Conservation (phyloP, 2,113 vertebrate genomes). For the Phyllopteryx taeniolatus region DNA sequence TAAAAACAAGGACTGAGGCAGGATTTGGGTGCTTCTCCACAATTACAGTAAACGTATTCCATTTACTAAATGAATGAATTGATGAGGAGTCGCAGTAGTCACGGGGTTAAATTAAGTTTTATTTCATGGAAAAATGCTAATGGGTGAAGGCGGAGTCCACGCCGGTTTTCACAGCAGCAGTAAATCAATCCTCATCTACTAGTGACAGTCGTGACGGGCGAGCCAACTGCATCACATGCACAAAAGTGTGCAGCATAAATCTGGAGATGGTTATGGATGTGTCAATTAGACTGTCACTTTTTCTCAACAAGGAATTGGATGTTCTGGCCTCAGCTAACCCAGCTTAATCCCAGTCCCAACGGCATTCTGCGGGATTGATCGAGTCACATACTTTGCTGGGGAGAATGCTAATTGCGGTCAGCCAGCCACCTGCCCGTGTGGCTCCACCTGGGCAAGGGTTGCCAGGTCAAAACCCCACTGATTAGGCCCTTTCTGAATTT, state of each 20-base stretch:
- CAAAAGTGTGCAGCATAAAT: constrained; percentile 36
- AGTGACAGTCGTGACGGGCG: constrained; percentile 33
- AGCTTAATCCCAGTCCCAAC: constrained; percentile 46
- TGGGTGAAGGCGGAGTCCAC: constrained; percentile 14
- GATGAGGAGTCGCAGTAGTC: constrained; percentile 18
- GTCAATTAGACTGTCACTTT: constrained; percentile 51
- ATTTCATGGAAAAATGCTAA: constrained; percentile 40
- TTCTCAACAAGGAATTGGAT: constrained; percentile 41
- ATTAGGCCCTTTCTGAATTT: constrained; percentile 52
- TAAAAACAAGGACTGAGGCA: constrained; percentile 31
- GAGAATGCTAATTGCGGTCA: constrained; percentile 52
- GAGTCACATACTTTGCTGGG: constrained; percentile 38
- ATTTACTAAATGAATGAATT: constrained; percentile 19
- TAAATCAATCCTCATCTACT: constrained; percentile 39
- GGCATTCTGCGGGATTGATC: constrained; percentile 40
- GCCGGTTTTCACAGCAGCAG: constrained; percentile 17
- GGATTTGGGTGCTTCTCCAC: neutral
- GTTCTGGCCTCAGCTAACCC: constrained; percentile 40
- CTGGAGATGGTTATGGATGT: constrained; percentile 31
- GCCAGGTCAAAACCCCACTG: constrained; percentile 36
- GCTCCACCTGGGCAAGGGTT: constrained; percentile 37
- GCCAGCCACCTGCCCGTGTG: constrained; percentile 48
- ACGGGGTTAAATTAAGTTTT: constrained; percentile 24
- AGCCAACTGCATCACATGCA: constrained; percentile 27
- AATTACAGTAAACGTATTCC: constrained; percentile 29